These are phyloP conservation scores for Chrysomela aeneicollis DNA, from an alignment of 2,888 invertebrate genomes.

Conservation along the genomic window DNA sequence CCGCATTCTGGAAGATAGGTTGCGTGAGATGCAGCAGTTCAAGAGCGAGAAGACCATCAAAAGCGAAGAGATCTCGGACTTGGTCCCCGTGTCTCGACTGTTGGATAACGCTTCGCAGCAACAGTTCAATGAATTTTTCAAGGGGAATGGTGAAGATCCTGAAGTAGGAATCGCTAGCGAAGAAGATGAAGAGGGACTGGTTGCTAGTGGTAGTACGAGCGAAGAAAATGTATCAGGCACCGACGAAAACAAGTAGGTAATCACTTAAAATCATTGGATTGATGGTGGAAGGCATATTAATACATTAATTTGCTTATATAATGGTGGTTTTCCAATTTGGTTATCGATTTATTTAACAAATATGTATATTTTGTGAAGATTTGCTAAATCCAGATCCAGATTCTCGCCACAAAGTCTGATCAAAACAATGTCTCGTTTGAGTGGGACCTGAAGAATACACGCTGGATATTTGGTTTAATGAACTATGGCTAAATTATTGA, in stretches of 20 bases:
- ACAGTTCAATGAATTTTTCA: slow-evolving; percentile 73
- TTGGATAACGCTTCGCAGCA: slow-evolving; percentile 76
- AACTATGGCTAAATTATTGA: too few species aligned
- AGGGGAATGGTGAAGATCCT: slow-evolving; percentile 63
- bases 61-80: slow-evolving; percentile 68
- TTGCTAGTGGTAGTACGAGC: slow-evolving; percentile 80
- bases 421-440: too few species aligned
- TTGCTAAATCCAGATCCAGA: too few species aligned
- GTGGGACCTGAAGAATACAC: too few species aligned
- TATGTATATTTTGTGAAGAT: too few species aligned
- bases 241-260: slow-evolving; percentile 77
- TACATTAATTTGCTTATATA: neutral
- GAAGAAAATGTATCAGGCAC: slow-evolving; percentile 86
- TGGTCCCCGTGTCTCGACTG: slow-evolving; percentile 80
- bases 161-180: slow-evolving; percentile 62
- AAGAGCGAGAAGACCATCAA: slow-evolving; percentile 48
- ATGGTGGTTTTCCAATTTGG: too few species aligned
- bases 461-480: too few species aligned
- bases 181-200: slow-evolving; percentile 81
- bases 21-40: slow-evolving; percentile 40
- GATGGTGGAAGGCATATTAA: neutral
- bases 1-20: slow-evolving; percentile 48
- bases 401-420: too few species aligned
- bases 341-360: too few species aligned
- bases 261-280: neutral